These are phyloP conservation scores for Paratilapia polleni DNA, from an alignment of 2,113 vertebrate species.

Conservation along the genomic window DNA sequence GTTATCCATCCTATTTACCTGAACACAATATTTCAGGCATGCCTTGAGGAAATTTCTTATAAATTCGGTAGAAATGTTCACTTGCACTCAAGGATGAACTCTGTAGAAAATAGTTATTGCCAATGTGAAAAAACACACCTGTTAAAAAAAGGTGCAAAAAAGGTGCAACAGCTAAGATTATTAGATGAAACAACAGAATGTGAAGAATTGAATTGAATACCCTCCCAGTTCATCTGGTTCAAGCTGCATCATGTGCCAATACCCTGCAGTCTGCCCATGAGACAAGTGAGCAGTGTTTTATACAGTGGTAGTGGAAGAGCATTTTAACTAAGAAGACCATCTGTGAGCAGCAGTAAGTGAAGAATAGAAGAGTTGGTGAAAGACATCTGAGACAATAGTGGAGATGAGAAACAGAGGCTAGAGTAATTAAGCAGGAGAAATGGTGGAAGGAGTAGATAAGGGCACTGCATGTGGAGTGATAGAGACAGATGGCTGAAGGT, in stretches of 20 bases:
- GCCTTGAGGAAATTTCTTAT: not conserved
- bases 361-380: not conserved
- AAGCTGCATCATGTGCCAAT: not conserved
- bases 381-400: constrained; percentile 24
- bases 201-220: not conserved
- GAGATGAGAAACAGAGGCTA: not conserved
- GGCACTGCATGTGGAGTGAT: not conserved
- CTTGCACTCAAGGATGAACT: too few species aligned
- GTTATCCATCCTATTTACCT: not conserved
- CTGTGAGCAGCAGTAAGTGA: not conserved
- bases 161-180: not conserved
- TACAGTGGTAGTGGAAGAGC: not conserved
- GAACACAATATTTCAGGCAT: not conserved
- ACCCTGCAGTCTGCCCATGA: constrained; percentile 1
- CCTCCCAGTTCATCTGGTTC: not conserved
- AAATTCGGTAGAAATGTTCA: not conserved
- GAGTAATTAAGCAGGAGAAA: constrained; percentile 35
- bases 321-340: constrained; percentile 15
- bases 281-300: not conserved
- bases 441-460: constrained; percentile 22
- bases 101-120: not conserved
- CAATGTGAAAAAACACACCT: too few species aligned
- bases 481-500: constrained; percentile 37
- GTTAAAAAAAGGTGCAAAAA: too few species aligned
- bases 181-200: not conserved